A percentile compares a stretch with the other conserved stretches of the same genome.
These are phyloP conservation scores for Allolobophora icterica DNA, from an alignment of 2,888 invertebrate species.

Conservation along the genomic window DNA sequence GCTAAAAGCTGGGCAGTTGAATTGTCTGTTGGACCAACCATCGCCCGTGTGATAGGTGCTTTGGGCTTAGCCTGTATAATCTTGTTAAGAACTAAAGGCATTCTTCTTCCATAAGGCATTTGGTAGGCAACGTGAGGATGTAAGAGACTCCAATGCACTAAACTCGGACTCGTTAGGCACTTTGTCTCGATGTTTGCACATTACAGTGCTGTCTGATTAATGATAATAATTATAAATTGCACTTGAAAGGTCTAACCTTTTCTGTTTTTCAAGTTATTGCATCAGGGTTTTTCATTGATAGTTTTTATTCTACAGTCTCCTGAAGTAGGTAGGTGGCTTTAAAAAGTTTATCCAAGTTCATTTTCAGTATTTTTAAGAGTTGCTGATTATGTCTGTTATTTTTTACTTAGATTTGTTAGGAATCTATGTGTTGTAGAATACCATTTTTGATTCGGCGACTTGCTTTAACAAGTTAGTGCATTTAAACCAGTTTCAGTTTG, in stretches of 20 bases:
- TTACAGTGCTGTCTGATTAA: not conserved
- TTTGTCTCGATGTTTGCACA: not conserved
- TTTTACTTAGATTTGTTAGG: constrained; percentile 1
- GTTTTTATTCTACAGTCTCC: constrained; percentile 6
- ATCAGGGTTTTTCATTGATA: not conserved
- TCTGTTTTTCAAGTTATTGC: not conserved
- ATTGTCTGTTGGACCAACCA: not conserved
- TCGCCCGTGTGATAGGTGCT: not conserved
- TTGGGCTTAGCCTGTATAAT: not conserved
- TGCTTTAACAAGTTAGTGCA: not conserved
- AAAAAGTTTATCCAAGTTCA: not conserved
- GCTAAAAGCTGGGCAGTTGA: too few species aligned
- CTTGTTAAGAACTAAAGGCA: not conserved
- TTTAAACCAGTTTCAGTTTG: constrained; percentile 5
- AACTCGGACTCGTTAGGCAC: not conserved
- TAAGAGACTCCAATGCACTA: not conserved
- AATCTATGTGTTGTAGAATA: not conserved
- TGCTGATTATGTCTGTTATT: not conserved
- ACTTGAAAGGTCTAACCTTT: constrained; percentile 2
- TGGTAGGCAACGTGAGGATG: not conserved
- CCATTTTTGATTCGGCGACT: not conserved
- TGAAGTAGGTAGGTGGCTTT: not conserved
- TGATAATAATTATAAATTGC: not conserved
- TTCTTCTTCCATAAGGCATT: too few species aligned
- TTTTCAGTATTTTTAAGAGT: constrained; percentile 17